Percentiles rank a stretch among this genome's conserved stretches.
Conservation (phyloP, 1,140 invertebrate species). For the Leptoteleia sp. region DNA sequence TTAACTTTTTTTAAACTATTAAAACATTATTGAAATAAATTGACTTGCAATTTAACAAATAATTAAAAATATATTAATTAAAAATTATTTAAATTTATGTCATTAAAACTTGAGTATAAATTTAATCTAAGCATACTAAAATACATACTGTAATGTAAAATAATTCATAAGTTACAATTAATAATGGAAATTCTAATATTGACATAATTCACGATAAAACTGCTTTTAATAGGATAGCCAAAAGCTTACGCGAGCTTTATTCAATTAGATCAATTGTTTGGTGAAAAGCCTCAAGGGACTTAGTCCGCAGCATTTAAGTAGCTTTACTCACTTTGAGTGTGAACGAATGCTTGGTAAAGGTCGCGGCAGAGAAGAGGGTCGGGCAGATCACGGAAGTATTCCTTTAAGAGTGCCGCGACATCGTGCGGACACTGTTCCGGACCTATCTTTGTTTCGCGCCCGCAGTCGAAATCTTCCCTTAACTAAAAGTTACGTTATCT, state of each 20-base stretch:
- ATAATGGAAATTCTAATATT: no score
- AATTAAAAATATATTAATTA: no score
- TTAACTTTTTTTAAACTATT: no score
- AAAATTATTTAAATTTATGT: no score
- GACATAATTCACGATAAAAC: no score
- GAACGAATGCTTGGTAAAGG: constrained; percentile 93
- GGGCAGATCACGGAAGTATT: constrained; percentile 95
- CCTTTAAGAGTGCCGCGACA: constrained; percentile 95
- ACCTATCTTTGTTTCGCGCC: constrained; percentile 88
- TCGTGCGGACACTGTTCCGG: constrained; percentile 94
- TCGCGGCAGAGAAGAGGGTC: constrained; percentile 94
- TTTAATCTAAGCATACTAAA: no score
- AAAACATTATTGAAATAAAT: no score
- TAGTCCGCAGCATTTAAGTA: constrained; percentile 23
- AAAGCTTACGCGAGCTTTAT: constrained; percentile 6
- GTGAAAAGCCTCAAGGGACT: constrained; percentile 9
- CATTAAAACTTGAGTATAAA: no score
- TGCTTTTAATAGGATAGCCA: constrained; percentile 2
- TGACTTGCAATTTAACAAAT: no score
- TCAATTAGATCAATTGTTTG: constrained; percentile 14
- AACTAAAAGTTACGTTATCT: constrained; percentile 82
- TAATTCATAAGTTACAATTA: no score
- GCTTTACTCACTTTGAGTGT: constrained; percentile 91
- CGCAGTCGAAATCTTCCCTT: constrained; percentile 94
- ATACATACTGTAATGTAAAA: no score